Base-by-base conservation (phyloP, 2,113 vertebrate species). In the Gasterosteus aculeatus region DNA sequence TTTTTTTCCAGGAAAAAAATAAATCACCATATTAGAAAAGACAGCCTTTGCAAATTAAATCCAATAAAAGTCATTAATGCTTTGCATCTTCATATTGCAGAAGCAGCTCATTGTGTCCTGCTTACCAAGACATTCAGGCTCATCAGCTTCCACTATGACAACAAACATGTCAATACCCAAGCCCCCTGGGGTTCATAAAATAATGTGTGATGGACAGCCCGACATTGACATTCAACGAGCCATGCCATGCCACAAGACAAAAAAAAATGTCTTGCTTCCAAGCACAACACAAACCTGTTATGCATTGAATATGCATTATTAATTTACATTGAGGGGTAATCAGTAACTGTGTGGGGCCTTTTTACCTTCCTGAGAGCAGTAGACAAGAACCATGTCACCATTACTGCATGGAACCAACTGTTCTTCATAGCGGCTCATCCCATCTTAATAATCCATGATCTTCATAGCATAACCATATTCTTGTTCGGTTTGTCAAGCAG, bases 371-470 rank as follows among this genome's bases (percentile, higher is more conserved):
- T 67, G 66, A 78, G 51, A 44, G 61, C 39, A 72, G 67, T 49
- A 41, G 41, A 42, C 57, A 66, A 78, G 80, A 80, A 69, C 72
- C 78, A 68, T 64, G 77, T 69, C 39, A 46, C 68, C 69, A 76
- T 69, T 10, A 1, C 67, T 58, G 63, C 68, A 64, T 54, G 33
- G 60, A 71, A 44, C 54, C 42, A 57, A 33, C 63, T 64, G 59
- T 69, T 44, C 69, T 47, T 72, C 38, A n/a, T 38, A 73, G 64
- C 60, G 33, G 65, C 44, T 85, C 66, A 78, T 72, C 51, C 74
- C 71, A 84, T 87, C 83, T 85, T 67, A 74, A 86, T 81, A 85
- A 85, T 77, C 76, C 64, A 46, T 41, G 22, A 53, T 70, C 35
- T 62, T 44, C 12, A 26, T 4, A 56, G 22, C 22, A 39, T 46